phyloP scores from a whole-genome alignment of 2,113 vertebrate genomes.

The Ochotona princeps region DNA sequence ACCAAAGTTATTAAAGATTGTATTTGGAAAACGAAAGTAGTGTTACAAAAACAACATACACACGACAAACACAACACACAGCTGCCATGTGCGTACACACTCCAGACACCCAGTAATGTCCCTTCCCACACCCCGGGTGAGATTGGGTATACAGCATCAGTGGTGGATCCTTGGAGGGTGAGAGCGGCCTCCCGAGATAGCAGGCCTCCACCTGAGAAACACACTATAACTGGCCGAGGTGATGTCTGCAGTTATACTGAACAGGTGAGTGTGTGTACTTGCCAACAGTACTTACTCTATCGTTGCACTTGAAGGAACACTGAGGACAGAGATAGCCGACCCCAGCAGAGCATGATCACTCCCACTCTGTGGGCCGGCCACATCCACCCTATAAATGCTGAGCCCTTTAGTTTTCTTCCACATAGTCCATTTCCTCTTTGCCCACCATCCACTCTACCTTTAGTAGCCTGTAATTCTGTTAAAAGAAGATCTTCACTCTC shows the following conservation, averaged over 20 bases:
- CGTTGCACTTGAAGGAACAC: neutral
- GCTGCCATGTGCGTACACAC: neutral
- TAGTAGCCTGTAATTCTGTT: neutral
- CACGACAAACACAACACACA: too few relatives aligned
- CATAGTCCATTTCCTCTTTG: neutral
- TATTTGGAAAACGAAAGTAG: constrained; percentile 16
- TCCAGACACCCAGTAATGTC: neutral
- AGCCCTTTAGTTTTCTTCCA: neutral
- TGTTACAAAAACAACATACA: neutral
- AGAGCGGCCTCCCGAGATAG: neutral
- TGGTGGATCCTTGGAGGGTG: neutral
- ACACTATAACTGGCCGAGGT: rapidly evolving
- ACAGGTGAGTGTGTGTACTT: neutral
- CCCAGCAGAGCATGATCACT: rapidly evolving
- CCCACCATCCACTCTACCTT: neutral
- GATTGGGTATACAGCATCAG: neutral
- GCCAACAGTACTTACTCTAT: neutral
- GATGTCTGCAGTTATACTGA: too few relatives aligned
- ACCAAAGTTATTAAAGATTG: neutral
- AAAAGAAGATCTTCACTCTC: neutral
- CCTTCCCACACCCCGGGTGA: neutral
- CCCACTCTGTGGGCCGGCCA: neutral
- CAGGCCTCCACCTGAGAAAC: neutral
- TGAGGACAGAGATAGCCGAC: neutral
- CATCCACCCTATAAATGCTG: neutral